Conservation (phyloP, 2,888 invertebrate genomes). For the Atrina japonica region DNA sequence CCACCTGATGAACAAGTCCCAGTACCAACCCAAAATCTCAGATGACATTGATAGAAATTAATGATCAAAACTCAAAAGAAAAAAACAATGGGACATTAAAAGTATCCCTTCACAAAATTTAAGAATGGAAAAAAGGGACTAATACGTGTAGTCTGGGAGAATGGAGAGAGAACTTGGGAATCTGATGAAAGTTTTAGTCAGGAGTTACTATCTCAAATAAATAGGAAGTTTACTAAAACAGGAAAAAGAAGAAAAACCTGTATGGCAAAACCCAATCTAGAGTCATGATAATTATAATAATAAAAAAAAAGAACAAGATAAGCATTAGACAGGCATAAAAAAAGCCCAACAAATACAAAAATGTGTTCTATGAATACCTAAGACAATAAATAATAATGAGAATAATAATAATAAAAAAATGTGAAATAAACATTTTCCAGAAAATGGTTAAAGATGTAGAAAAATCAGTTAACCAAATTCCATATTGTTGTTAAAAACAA, state of each 20-base stretch:
- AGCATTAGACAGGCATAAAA: too few relatives aligned
- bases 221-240: background rate
- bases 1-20: background rate
- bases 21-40: background rate
- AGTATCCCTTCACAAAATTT: background rate
- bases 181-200: constrained; percentile 8
- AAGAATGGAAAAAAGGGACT: constrained; percentile 14
- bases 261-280: background rate
- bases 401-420: too few relatives aligned
- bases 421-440: too few relatives aligned
- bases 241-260: background rate
- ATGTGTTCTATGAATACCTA: too few relatives aligned
- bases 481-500: too few relatives aligned
- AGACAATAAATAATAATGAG: too few relatives aligned
- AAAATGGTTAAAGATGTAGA: too few relatives aligned
- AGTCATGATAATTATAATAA: too few relatives aligned
- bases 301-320: too few relatives aligned
- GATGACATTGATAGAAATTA: background rate
- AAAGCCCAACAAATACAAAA: too few relatives aligned
- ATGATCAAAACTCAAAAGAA: background rate
- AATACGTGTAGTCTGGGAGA: constrained; percentile 8
- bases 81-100: background rate
- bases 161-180: constrained; percentile 17
- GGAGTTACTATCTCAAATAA: background rate
- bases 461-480: too few relatives aligned